Percentiles rank a stretch among this genome's conserved stretches.
phyloP scores from a whole-genome alignment of 2,113 vertebrate genomes.

The Daphoenositta chrysoptera region DNA sequence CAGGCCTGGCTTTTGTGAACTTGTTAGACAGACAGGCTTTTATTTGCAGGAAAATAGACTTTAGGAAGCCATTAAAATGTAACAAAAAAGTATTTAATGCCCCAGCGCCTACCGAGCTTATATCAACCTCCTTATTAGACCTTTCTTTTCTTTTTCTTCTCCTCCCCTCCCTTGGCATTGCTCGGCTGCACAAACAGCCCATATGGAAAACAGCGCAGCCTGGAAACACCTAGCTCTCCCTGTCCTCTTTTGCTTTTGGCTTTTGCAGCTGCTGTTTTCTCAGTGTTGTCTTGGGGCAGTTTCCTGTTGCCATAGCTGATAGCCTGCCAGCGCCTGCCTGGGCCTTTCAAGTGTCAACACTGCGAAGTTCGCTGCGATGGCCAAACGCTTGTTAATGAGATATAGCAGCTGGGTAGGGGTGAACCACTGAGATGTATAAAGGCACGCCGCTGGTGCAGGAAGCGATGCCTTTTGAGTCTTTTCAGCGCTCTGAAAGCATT shows the following conservation, averaged over 20 bases:
- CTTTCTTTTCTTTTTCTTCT: neutral
- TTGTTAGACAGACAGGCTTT: neutral
- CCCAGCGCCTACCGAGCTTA: neutral
- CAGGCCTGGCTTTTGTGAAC: conserved; percentile 15
- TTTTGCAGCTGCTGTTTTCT: conserved; percentile 82
- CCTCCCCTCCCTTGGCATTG: neutral
- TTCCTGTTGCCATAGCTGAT: conserved; percentile 83
- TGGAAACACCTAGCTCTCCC: conserved; percentile 66
- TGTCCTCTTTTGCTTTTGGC: conserved; percentile 66
- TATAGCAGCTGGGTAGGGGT: conserved; percentile 82
- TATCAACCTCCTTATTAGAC: conserved; percentile 40
- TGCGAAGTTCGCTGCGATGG: conserved; percentile 73
- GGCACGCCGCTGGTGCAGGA: conserved; percentile 80
- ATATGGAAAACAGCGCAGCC: conserved; percentile 22
- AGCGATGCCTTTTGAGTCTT: conserved; percentile 80
- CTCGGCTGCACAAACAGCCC: neutral
- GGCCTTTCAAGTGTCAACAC: conserved; percentile 84
- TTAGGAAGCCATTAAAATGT: conserved; percentile 63
- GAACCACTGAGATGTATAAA: conserved; percentile 81
- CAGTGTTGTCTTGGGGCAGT: conserved; percentile 78
- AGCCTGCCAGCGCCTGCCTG: conserved; percentile 79
- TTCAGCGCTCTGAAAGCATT: conserved; percentile 79
- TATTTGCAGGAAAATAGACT: conserved; percentile 60
- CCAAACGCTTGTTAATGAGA: conserved; percentile 85
- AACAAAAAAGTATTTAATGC: conserved; percentile 60